Evolutionary conservation across 2,888 invertebrate species (phyloP).

Genomic region (Eupsilia transversa): DNA sequence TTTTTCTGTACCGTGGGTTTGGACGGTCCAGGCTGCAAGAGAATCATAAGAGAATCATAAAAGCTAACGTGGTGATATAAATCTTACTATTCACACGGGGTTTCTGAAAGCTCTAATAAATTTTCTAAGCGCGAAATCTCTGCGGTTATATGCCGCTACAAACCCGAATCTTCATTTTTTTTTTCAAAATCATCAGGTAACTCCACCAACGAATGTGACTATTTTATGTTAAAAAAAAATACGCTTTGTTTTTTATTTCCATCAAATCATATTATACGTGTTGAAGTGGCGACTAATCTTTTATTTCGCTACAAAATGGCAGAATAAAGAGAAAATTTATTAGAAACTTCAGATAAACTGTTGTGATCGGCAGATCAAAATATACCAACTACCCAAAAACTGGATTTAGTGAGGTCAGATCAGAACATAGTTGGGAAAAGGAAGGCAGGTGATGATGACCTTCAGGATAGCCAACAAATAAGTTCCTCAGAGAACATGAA

Average conservation of each 20-base stretch:
- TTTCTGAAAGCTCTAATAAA: neutral
- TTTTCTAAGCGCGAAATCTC: neutral
- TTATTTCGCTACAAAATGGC: too few relatives aligned
- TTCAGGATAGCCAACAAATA: too few relatives aligned
- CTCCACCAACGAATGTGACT: too few relatives aligned
- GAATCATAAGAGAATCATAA: neutral
- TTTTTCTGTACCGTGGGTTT: constrained; percentile 51
- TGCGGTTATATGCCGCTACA: too few relatives aligned
- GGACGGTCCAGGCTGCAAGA: constrained; percentile 66
- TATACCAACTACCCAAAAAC: neutral
- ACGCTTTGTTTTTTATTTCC: too few relatives aligned
- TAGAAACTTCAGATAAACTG: neutral
- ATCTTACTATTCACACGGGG: neutral
- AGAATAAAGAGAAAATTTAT: neutral
- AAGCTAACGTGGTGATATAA: neutral
- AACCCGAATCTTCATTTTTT: too few relatives aligned
- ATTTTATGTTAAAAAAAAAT: too few relatives aligned
- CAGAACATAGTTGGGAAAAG: too few relatives aligned
- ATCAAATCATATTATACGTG: too few relatives aligned
- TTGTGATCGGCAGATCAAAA: neutral
- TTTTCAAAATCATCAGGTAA: too few relatives aligned
- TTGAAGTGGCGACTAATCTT: too few relatives aligned
- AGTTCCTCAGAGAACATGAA: neutral
- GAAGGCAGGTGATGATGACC: neutral
- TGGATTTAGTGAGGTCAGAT: neutral